A percentile compares a stretch with the other conserved stretches of the same genome.
Evolutionary conservation across 2,888 invertebrate species (phyloP).

Genomic region (Plutella xylostella): DNA sequence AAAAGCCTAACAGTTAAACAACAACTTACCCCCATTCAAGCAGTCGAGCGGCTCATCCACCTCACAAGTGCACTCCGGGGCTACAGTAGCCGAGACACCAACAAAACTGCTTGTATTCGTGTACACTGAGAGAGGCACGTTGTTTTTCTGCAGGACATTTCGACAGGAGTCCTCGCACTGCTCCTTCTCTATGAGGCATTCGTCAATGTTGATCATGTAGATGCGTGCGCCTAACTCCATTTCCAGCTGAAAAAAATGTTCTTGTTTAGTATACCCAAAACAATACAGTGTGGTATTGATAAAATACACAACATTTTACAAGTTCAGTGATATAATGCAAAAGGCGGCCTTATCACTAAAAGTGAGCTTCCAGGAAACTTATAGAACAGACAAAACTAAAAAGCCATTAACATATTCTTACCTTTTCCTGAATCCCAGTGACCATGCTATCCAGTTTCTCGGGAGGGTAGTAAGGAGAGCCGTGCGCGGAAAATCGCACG

Average conservation of each 20-base stretch:
- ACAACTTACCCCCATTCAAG: constrained; percentile 80
- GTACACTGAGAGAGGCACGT: constrained; percentile 84
- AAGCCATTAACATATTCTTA: no score
- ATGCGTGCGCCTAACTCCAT: constrained; percentile 78
- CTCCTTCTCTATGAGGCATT: constrained; percentile 82
- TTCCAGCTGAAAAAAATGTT: constrained; percentile 67
- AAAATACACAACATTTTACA: background rate
- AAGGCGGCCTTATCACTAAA: no score
- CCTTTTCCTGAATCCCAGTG: constrained; percentile 76
- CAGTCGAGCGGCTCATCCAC: constrained; percentile 70
- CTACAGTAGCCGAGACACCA: constrained; percentile 87
- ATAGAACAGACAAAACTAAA: no score
- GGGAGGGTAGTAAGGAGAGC: constrained; percentile 91
- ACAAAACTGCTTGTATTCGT: constrained; percentile 96
- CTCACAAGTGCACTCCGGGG: constrained; percentile 81
- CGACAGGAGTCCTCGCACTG: constrained; percentile 83
- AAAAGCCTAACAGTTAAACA: no score
- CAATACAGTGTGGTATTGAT: background rate
- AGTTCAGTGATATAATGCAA: no score
- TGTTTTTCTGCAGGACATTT: constrained; percentile 80
- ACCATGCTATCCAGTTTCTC: constrained; percentile 90
- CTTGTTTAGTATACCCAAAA: no score
- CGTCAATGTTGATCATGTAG: constrained; percentile 91
- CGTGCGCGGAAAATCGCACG: constrained; percentile 92
- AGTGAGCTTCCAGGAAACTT: no score